Base-by-base conservation (phyloP, 2,797 vertebrate genomes). In the Sparidentex hasta region DNA sequence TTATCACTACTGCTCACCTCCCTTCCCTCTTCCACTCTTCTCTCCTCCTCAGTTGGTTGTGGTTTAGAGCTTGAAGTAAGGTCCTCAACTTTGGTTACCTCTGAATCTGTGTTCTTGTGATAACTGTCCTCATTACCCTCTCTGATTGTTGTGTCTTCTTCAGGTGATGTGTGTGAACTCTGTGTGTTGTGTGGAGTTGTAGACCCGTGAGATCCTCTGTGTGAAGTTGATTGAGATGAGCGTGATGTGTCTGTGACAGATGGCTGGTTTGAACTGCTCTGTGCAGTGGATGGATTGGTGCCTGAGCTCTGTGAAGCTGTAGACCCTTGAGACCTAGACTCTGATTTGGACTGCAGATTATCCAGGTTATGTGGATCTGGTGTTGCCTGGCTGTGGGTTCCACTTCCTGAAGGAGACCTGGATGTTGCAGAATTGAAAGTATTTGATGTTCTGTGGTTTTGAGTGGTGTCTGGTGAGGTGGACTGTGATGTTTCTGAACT, bases 391-490 rank as follows among this genome's bases (percentile, higher is more conserved):
- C 66, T 83, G 13, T 69, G 72, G 11, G 75, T 65, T 27, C 27
- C 72, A 23, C 55, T 68, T 78, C 43, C 59, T 72, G 70, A 83
- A 33, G 75, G 17, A 21, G 85, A 62, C 20, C 44, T 81, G 11
- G 84, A 71, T 55, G 58, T 69, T 79, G 62, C 65, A 47, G 84
- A 70, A 64, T 70, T 80, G 18, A 61, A 74, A 33, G 59, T 21
- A 27, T 80, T 52, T 75, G 71, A 78, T 71, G 70, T 74, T 51
- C 80, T 71, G 1, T 71, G 78, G 23, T 80, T 82, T 55, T 83
- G 85, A 64, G 82, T 84, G 73, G 80, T 85, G 70, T 93, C 87
- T 27, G 85, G 82, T 69, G 87, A 63, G 74, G 88, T 77, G 4
- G 88, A 89, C 43, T 7, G 92, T 27, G 85, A 83, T 14, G 71